A percentile compares a stretch with the other conserved stretches of the same genome.
Evolutionary conservation across 2,888 invertebrate genomes (phyloP).

Genomic region (Epinotia demarniana): DNA sequence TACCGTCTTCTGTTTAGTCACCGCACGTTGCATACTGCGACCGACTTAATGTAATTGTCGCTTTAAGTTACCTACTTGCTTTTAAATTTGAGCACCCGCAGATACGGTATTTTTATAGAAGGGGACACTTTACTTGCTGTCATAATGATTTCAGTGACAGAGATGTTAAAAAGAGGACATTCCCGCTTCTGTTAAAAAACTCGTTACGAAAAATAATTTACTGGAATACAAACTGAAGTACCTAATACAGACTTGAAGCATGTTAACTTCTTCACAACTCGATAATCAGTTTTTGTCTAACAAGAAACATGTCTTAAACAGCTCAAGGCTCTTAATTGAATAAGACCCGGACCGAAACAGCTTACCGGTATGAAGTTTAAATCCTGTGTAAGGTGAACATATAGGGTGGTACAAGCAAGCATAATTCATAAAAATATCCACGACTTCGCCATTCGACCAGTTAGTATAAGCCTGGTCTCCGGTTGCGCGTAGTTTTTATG

Average conservation of each 20-base stretch:
- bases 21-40: too few species aligned
- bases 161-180: too few species aligned
- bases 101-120: too few species aligned
- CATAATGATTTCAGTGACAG: too few species aligned
- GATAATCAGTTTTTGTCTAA: conserved; percentile 14
- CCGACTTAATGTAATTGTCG: too few species aligned
- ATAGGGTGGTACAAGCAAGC: not conserved
- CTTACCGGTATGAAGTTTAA: conserved; percentile 40
- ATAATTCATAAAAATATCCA: not conserved
- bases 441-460: not conserved
- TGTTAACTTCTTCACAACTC: not conserved
- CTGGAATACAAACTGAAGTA: too few species aligned
- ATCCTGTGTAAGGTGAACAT: conserved; percentile 32
- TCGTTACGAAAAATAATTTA: too few species aligned
- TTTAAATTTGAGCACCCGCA: too few species aligned
- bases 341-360: conserved; percentile 20
- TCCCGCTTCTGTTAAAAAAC: too few species aligned
- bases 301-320: conserved; percentile 26
- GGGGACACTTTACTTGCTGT: too few species aligned
- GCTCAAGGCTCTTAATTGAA: conserved; percentile 28
- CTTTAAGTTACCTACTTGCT: too few species aligned
- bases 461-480: not conserved
- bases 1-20: too few species aligned
- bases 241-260: not conserved
- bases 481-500: not conserved